Conservation (phyloP, 2,113 vertebrate genomes). For the Pao palembangensis region DNA sequence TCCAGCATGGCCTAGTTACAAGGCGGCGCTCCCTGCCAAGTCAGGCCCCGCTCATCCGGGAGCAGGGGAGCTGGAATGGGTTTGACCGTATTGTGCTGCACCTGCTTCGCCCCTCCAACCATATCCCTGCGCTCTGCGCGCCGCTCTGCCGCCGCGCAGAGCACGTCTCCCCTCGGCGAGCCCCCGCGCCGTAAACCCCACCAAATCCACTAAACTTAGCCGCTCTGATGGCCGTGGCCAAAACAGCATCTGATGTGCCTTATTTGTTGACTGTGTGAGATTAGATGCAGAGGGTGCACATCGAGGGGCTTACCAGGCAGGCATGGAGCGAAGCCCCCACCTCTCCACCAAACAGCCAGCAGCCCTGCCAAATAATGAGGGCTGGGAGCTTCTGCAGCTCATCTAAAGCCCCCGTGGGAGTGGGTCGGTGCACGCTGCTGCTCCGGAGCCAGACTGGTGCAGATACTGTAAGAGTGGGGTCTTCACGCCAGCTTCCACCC, state of each 20-base stretch:
- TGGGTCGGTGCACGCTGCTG: conserved; percentile 36
- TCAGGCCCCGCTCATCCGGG: conserved; percentile 44
- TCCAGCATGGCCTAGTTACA: conserved; percentile 54
- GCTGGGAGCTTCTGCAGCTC: conserved; percentile 52
- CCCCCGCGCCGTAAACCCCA: conserved; percentile 55
- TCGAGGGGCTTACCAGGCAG: conserved; percentile 60
- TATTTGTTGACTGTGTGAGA: conserved; percentile 79
- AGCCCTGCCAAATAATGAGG: conserved; percentile 49
- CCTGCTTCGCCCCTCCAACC: conserved; percentile 63
- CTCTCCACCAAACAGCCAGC: conserved; percentile 47
- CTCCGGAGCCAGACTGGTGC: conserved; percentile 53
- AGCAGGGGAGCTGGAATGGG: conserved; percentile 52
- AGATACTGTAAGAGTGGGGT: conserved; percentile 26
- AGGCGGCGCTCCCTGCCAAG: conserved; percentile 48
- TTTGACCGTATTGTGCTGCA: conserved; percentile 73
- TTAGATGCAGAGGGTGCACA: conserved; percentile 73
- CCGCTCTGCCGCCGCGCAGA: conserved; percentile 34
- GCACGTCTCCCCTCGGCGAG: conserved; percentile 5
- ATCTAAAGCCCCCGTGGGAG: conserved; percentile 54
- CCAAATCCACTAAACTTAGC: conserved; percentile 77
- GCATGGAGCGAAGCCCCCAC: conserved; percentile 37
- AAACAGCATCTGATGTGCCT: conserved; percentile 80
- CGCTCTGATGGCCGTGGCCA: conserved; percentile 66
- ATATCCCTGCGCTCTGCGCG: conserved; percentile 37
- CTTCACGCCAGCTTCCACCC: too few relatives aligned